Evolutionary conservation across 2,888 invertebrate genomes (phyloP), one percentile per base, ranked within the genome.

Genomic region (Caenorhabditis zanzibari): DNA sequence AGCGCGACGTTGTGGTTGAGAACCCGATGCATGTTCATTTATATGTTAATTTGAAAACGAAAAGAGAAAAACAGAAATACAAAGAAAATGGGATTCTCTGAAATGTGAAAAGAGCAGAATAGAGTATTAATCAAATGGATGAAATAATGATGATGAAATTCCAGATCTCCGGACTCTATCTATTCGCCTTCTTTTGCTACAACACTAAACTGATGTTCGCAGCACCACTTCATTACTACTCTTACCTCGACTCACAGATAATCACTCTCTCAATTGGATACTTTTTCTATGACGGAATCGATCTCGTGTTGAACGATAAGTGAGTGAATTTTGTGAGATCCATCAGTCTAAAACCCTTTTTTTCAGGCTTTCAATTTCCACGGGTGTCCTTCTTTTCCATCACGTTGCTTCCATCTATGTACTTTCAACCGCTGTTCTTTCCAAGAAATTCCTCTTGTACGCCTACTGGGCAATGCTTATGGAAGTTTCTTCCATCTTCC

Each of bases 401-500:
- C 88, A 88, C 63, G 71, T 75, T 41, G 88, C 82, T 41, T 84
- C 88, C 14, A 82, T 86, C 35, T 84, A 83, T 58, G 86, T 88
- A 44, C 68, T 88, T 28, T 81, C 85, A 1, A 82, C 83, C 12
- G 85, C 86, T 16, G 66, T 86, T 28, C 80, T 80, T 12, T 88
- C 88, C 5, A 74, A 84, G 56, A 88, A 88, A 44, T 88, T 88
- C 80, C 74, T 88, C 9, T 72, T 88, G 22, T 88, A 85, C 73
- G 88, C 88, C 10, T 88, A 85, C 64, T 88, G 88, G 88, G 88
- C 86, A 12, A 74, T 88, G 71, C 69, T 88, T 3, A 88, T 88
- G 88, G 88, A 88, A 66, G 84, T 87, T 6, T 86, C 86, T 2
- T 87, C 87, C 16, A 85, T 88, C 14, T 84, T 86, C 79, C 66